phyloP scores from a whole-genome alignment of 2,888 invertebrate species.

The Lasioglossum lativentre region DNA sequence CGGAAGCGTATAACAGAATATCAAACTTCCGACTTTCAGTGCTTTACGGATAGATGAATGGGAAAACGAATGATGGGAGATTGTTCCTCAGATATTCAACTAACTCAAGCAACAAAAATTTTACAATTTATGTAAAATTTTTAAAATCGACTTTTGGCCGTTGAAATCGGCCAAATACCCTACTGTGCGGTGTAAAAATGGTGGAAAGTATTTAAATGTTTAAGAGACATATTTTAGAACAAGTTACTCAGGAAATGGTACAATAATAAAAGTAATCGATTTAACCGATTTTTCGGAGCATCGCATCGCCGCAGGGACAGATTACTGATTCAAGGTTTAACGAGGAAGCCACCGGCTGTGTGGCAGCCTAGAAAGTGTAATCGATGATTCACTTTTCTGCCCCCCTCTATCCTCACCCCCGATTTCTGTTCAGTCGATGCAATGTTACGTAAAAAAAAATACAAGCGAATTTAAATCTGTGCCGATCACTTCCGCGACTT shows the following conservation, averaged over 20 bases:
- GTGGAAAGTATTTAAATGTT: background rate
- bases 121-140: no score
- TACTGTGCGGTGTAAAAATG: background rate
- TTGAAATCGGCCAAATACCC: no score
- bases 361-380: conserved; percentile 73
- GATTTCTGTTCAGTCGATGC: conserved; percentile 48
- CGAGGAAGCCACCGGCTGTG: conserved; percentile 71
- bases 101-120: no score
- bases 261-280: background rate
- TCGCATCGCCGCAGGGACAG: conserved; percentile 38
- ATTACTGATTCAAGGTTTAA: conserved; percentile 71
- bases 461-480: conserved; percentile 27
- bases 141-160: no score
- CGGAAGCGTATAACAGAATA: no score
- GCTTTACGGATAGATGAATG: no score
- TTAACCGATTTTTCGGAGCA: background rate
- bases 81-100: no score
- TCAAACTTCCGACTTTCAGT: no score
- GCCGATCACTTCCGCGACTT: conserved; percentile 42
- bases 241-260: no score
- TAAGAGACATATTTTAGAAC: background rate
- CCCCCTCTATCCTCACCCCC: background rate
- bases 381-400: conserved; percentile 73
- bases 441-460: conserved; percentile 64
- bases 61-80: no score